Evolutionary conservation across 2,797 vertebrate species (phyloP), one percentile per base, ranked within the genome.

Genomic region (Centropyge bicolor): DNA sequence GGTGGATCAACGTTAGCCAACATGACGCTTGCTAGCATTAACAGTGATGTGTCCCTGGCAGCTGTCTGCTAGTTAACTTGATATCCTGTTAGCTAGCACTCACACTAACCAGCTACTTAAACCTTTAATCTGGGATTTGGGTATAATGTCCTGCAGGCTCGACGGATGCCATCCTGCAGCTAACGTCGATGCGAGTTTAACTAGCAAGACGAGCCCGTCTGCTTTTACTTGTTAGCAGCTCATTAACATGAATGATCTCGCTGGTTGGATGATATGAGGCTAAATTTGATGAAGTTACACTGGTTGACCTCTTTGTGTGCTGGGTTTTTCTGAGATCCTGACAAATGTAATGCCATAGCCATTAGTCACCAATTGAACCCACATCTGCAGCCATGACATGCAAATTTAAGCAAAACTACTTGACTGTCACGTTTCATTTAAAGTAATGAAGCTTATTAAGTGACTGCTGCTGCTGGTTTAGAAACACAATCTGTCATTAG

Each of bases 41-140:
- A 83, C 45, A 74, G 62, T 59, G 48, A 43, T 51, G 74, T 84
- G 67, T 88, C 49, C 51, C 20, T 86, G 80, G 76, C 63, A 82
- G 78, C 82, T 89, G 84, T 86, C 86, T 77, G 83, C 84, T 80
- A 65, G 88, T 88, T 89, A 88, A 90, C 54, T 77, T 86, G 78
- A 82, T 86, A 76, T 77, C 63, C 22, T 83, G 74, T 88, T 78
- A 81, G 78, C 77, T 69, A 63, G 73, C 79, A 27, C 74, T 38
- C 57, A 27, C 76, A 75, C 78, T 80, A 84, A 80, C 84, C 66
- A 74, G 76, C 74, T 45, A 56, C 76, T 85, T 89, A 86, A 89
- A 74, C 41, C 77, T 61, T 19, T 92, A 93, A 93, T 91, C 88
- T 82, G 83, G 89, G 92, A 88, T 92, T 92, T 89, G 46, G 63